These are phyloP conservation scores for Lagopus leucura DNA, from an alignment of 2,113 vertebrate genomes.

Conservation along the genomic window DNA sequence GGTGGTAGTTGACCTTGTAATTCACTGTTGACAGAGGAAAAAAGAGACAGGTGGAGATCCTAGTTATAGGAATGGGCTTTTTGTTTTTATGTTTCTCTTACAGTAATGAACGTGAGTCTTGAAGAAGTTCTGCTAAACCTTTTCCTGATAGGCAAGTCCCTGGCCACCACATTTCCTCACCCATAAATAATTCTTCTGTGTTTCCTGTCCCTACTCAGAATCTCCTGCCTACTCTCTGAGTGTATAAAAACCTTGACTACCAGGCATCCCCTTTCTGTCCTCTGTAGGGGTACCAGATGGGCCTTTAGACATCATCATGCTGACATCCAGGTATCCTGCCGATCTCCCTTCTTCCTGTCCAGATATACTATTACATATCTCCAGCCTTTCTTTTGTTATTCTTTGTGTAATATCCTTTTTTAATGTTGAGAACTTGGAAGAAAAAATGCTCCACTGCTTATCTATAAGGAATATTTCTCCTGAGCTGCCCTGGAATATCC, in stretches of 20 bases:
- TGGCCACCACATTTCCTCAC: neutral
- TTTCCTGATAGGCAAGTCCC: neutral
- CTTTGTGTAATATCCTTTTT: neutral
- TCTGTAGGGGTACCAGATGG: neutral
- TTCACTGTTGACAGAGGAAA: neutral
- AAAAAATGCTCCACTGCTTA: neutral
- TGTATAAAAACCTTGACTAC: neutral
- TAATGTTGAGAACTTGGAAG: neutral
- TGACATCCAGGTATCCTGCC: constrained; percentile 14
- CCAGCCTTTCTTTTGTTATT: neutral
- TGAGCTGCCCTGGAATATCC: neutral
- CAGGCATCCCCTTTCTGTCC: neutral
- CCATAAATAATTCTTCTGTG: neutral
- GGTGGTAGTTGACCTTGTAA: neutral
- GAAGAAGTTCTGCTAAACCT: neutral
- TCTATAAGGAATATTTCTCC: neutral
- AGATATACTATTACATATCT: neutral
- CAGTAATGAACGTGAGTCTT: neutral
- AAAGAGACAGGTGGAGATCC: neutral
- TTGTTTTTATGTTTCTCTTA: neutral
- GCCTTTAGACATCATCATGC: neutral
- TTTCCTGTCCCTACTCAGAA: neutral
- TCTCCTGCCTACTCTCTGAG: neutral
- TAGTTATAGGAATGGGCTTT: neutral
- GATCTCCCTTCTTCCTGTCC: constrained; percentile 4